A percentile compares a stretch with the other conserved stretches of the same genome.
Evolutionary conservation across 2,797 vertebrate genomes (phyloP).

Genomic region (Sternotherus odoratus): DNA sequence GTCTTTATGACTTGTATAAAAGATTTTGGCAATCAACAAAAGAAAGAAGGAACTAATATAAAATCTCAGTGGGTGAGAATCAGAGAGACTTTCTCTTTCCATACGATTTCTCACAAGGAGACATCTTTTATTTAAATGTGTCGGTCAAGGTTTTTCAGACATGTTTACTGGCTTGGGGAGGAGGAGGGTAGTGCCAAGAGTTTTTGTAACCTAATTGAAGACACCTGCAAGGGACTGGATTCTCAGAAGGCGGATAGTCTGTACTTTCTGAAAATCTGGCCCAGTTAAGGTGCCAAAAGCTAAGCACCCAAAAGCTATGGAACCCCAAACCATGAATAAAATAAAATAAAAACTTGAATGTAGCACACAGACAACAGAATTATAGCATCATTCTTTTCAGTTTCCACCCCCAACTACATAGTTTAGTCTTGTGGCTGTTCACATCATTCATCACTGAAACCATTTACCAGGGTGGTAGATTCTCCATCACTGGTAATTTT

Average conservation of each 20-base stretch:
- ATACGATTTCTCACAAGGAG: not conserved
- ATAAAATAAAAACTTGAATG: fast-evolving
- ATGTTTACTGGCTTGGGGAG: not conserved
- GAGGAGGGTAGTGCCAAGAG: no score
- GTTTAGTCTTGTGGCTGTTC: not conserved
- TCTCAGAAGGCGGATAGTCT: not conserved
- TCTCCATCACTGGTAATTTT: not conserved
- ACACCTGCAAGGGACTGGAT: not conserved
- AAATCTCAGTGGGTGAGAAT: not conserved
- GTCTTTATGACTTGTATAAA: not conserved
- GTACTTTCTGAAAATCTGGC: fast-evolving
- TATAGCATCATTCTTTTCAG: fast-evolving
- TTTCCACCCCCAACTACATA: not conserved
- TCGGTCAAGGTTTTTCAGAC: not conserved
- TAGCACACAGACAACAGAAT: fast-evolving
- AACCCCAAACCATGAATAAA: not conserved
- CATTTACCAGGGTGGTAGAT: not conserved
- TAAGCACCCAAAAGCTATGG: fast-evolving
- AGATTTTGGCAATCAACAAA: not conserved
- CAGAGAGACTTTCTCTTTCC: not conserved
- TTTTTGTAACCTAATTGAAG: not conserved
- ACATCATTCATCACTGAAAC: not conserved
- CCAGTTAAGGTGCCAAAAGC: not conserved
- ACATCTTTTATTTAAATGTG: not conserved
- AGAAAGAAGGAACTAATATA: not conserved